These are phyloP conservation scores for Tragopan temminckii DNA, from an alignment of 2,797 vertebrate species.

Conservation along the genomic window DNA sequence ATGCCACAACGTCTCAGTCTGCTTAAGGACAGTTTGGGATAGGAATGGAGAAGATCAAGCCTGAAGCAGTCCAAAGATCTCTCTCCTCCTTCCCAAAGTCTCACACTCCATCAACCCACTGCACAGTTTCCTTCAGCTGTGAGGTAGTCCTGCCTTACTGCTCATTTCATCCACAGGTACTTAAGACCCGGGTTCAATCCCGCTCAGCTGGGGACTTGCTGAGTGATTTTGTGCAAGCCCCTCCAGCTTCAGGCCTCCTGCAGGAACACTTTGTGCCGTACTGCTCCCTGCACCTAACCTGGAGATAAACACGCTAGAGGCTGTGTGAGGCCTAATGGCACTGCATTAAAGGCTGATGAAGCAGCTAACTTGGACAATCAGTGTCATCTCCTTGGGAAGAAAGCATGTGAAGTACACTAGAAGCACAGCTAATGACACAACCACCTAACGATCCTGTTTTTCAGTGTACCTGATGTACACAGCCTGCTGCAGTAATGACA, in stretches of 20 bases:
- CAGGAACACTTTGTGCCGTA: rapidly evolving
- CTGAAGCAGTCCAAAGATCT: neutral
- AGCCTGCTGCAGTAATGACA: neutral
- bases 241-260: neutral
- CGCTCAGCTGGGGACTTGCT: neutral
- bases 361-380: neutral
- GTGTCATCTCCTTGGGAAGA: neutral
- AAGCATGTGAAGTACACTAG: neutral
- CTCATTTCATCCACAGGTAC: neutral
- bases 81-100: neutral
- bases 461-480: neutral
- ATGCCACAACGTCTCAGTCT: neutral
- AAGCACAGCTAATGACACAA: neutral
- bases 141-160: neutral
- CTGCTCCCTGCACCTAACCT: neutral
- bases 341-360: rapidly evolving
- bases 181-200: neutral
- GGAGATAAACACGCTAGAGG: neutral
- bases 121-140: neutral
- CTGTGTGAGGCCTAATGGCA: neutral
- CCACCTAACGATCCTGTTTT: neutral
- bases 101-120: neutral
- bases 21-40: neutral
- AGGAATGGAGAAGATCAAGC: neutral
- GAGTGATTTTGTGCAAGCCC: neutral